Evolutionary conservation across 2,797 vertebrate species (phyloP), one percentile per base, ranked within the genome.

Genomic region (Phrynocephalus vlangalii): DNA sequence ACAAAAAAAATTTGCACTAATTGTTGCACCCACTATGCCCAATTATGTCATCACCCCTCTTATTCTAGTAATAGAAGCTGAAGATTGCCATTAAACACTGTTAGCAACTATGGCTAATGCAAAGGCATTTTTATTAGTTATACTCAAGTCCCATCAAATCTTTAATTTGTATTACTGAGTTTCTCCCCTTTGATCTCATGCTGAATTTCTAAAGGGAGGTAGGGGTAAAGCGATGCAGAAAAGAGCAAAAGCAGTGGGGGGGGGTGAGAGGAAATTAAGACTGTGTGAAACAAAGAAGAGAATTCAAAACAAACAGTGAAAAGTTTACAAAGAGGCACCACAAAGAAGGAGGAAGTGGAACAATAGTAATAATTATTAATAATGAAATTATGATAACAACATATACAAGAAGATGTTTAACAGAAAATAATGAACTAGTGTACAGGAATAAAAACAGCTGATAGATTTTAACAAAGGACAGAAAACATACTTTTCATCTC

Each of bases 111-210:
- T 88, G 86, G 87, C 79, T 93, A 93, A 92, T 93, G 87, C 75
- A 93, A 88, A 92, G 94, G 10, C 87, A 92, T 92, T 93, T 93
- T 93, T 92, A 88, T 90, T 91, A 83, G 91, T 93, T 94, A 91
- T 89, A 91, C n/a, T 92, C 88, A 86, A 84, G 87, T 91, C 79
- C 86, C 75, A 81, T 92, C 86, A 93, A 80, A 94, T 92, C 79
- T 90, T 26, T 93, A 89, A 91, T 94, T 92, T 91, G 86, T 94
- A 75, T 89, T 93, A 81, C 48, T 0, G 3, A 13, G 44, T 88
- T 92, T 77, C 89, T 88, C 79, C 48, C 22, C 89, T 94, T 92
- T 93, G 91, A 94, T 95, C 83, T 93, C 91, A 89, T 67, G 66
- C 66, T 91, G 71, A 91, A 93, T 86, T 93, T 93, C 89, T 93